A percentile compares a stretch with the other conserved stretches of the same genome.
These are phyloP conservation scores for Phylloscopus trochiloides DNA, from an alignment of 2,113 vertebrate species.

Conservation along the genomic window DNA sequence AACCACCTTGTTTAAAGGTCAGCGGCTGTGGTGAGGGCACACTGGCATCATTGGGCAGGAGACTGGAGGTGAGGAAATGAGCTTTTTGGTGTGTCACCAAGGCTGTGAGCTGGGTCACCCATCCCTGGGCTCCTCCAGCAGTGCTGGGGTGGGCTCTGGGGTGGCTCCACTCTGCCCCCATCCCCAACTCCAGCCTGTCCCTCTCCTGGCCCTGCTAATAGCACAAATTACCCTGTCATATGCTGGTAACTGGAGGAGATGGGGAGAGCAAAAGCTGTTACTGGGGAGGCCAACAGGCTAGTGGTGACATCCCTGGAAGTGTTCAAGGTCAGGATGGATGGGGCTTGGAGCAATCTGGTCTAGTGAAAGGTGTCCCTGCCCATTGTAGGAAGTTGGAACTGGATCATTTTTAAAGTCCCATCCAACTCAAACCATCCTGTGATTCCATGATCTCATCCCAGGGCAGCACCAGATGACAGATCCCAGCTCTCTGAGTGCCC, in stretches of 20 bases:
- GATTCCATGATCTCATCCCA: not conserved
- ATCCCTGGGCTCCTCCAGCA: not conserved
- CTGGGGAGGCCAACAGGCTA: not conserved
- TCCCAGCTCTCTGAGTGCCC: not conserved
- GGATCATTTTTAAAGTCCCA: not conserved
- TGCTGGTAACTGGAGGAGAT: not conserved
- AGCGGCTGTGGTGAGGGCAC: fast-evolving
- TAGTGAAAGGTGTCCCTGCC: not conserved
- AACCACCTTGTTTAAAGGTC: not conserved
- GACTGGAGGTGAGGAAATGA: not conserved
- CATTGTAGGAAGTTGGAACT: not conserved
- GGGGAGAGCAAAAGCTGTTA: not conserved
- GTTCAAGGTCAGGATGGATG: not conserved
- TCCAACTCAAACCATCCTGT: not conserved
- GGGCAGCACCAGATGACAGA: fast-evolving
- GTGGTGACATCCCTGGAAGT: not conserved
- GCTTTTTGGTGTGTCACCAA: not conserved
- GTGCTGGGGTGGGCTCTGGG: not conserved
- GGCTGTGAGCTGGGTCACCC: not conserved
- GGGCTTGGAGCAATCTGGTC: not conserved
- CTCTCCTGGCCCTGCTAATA: not conserved
- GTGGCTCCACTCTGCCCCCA: not conserved
- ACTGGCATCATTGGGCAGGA: not conserved
- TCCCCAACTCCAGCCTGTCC: not conserved
- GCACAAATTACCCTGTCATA: fast-evolving